Evolutionary conservation across 2,888 invertebrate species (phyloP).

Genomic region (Spisula subtruncata): DNA sequence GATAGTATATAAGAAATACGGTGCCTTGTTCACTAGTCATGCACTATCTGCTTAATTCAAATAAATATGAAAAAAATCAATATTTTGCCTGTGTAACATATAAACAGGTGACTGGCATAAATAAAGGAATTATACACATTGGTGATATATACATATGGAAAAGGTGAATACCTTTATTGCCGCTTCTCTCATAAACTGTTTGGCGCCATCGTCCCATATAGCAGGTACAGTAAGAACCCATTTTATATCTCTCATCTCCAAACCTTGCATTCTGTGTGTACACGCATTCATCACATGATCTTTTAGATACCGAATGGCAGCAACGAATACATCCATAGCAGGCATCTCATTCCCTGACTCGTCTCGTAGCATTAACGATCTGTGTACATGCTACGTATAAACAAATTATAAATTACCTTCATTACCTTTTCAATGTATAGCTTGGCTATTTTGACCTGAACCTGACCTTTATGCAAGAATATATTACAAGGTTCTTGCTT

Average conservation of each 20-base stretch:
- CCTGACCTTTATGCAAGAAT: no score
- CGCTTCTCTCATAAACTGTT: constrained; percentile 62
- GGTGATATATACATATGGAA: not conserved
- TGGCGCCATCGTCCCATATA: constrained; percentile 60
- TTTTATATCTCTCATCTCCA: constrained; percentile 28
- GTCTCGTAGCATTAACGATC: constrained; percentile 43
- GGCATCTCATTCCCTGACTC: constrained; percentile 51
- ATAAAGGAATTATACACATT: no score
- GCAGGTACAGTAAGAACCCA: constrained; percentile 62
- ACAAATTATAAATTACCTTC: no score
- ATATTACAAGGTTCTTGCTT: no score
- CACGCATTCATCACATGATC: constrained; percentile 41
- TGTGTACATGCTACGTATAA: constrained; percentile 33
- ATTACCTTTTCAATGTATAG: no score
- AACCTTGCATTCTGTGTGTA: not conserved
- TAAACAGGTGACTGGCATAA: no score
- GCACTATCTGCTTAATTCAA: no score
- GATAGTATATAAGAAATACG: no score
- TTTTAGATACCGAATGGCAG: constrained; percentile 53
- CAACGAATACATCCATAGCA: constrained; percentile 55
- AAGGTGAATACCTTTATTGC: constrained; percentile 37
- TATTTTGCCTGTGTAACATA: no score
- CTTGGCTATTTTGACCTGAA: no score
- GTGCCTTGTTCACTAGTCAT: no score
- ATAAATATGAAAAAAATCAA: no score